These are phyloP conservation scores for Ephestia elutella DNA, from an alignment of 1,140 invertebrate species.

Conservation along the genomic window DNA sequence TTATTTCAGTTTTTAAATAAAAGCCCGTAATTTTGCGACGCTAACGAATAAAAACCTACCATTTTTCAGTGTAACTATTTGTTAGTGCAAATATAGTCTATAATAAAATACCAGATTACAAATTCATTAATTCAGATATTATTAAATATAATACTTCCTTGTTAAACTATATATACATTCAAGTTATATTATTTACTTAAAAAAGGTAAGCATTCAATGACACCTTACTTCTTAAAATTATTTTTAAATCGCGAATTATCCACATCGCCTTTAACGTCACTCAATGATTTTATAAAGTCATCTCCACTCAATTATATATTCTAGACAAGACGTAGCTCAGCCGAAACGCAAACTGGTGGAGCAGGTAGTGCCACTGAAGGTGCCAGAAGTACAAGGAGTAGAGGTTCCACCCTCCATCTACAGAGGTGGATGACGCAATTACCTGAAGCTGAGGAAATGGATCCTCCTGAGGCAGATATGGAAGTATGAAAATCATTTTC, in stretches of 20 bases:
- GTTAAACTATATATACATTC: no score
- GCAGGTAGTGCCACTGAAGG: slow-evolving; percentile 57
- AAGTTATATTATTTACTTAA: background rate
- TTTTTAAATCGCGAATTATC: slow-evolving; percentile 27
- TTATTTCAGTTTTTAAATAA: slow-evolving; percentile 36
- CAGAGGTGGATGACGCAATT: slow-evolving; percentile 82
- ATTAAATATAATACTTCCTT: no score
- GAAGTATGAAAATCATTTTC: slow-evolving; percentile 42
- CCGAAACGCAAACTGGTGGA: slow-evolving; percentile 57
- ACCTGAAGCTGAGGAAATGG: slow-evolving; percentile 71
- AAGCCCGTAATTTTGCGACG: slow-evolving; percentile 50
- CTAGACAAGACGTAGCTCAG: slow-evolving; percentile 60
- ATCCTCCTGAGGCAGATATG: slow-evolving; percentile 61
- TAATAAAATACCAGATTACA: background rate
- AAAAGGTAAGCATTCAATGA: background rate
- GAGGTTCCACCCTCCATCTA: slow-evolving; percentile 78
- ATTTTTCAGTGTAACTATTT: slow-evolving; percentile 56
- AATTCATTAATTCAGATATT: background rate
- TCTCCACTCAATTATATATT: slow-evolving; percentile 8
- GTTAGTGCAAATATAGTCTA: background rate
- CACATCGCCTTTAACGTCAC: slow-evolving; percentile 11
- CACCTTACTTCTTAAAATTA: no score
- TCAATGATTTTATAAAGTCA: no score
- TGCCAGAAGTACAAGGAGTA: slow-evolving; percentile 64
- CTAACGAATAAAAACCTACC: slow-evolving; percentile 53